Percentiles rank a stretch among this genome's conserved stretches.
phyloP scores from a whole-genome alignment of 2,888 invertebrate genomes.

The Bombylius discolor region DNA sequence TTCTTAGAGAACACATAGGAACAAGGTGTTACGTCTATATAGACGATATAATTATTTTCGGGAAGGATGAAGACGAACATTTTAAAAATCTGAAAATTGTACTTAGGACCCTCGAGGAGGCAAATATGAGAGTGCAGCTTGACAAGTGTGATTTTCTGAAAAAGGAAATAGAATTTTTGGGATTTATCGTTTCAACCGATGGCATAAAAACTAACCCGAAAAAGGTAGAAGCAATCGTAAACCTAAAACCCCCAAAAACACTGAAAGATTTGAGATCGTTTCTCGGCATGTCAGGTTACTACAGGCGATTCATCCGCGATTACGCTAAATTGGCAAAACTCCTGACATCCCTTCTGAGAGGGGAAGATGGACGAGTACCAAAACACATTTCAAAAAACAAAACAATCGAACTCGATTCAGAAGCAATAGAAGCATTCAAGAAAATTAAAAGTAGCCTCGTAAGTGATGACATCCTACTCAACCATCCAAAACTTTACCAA shows the following conservation, averaged over 20 bases:
- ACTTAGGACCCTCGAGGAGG: conserved; percentile 2
- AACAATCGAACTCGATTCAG: not conserved
- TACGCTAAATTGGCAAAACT: conserved; percentile 16
- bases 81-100: conserved; percentile 4
- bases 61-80: conserved; percentile 5
- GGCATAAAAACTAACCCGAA: too few relatives aligned
- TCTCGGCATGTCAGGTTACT: too few relatives aligned
- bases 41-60: conserved; percentile 8
- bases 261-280: too few relatives aligned
- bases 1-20: conserved; percentile 7
- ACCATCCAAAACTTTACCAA: not conserved
- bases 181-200: too few relatives aligned
- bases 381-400: conserved; percentile 9
- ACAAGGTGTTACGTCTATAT: conserved; percentile 9
- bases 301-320: too few relatives aligned
- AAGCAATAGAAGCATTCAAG: not conserved
- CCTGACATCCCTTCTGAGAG: conserved; percentile 9
- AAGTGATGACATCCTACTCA: not conserved
- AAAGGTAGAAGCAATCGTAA: too few relatives aligned
- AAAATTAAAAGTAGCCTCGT: not conserved
- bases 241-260: too few relatives aligned
- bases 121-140: conserved; percentile 3
- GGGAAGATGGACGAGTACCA: not conserved
- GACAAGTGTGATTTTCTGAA: conserved; percentile 20
- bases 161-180: conserved; percentile 22